A percentile compares a stretch with the other conserved stretches of the same genome.
Evolutionary conservation across 1,140 invertebrate species (phyloP).

Genomic region (Leptinotarsa lineolata): DNA sequence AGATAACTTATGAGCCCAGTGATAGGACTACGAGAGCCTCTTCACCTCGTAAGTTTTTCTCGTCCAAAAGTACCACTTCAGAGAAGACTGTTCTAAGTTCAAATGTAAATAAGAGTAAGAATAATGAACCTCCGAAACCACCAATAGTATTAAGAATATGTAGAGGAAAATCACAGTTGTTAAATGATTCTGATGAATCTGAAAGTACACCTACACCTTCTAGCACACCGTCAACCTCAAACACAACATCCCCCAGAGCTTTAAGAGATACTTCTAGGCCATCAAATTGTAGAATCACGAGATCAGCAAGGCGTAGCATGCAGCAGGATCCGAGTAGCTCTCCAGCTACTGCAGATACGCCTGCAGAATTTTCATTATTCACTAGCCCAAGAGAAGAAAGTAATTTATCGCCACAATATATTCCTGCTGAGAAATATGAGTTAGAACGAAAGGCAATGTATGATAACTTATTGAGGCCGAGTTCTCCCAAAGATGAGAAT

Average conservation of each 20-base stretch:
- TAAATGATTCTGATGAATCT: conserved; percentile 56
- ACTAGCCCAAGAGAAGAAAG: conserved; percentile 47
- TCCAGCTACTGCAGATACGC: conserved; percentile 51
- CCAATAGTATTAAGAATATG: conserved; percentile 71
- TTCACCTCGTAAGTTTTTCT: conserved; percentile 50
- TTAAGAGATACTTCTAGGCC: conserved; percentile 38
- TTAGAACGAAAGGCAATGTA: conserved; percentile 53
- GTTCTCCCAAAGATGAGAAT: conserved; percentile 41
- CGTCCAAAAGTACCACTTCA: conserved; percentile 43
- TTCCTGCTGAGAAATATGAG: conserved; percentile 56
- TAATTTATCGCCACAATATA: conserved; percentile 54
- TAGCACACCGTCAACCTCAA: conserved; percentile 48
- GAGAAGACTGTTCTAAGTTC: conserved; percentile 53
- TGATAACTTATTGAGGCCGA: conserved; percentile 51
- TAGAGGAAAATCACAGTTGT: conserved; percentile 64
- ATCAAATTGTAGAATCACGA: conserved; percentile 30
- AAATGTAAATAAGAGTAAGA: conserved; percentile 51
- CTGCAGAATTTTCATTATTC: conserved; percentile 49
- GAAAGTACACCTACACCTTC: conserved; percentile 52
- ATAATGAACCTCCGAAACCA: conserved; percentile 61
- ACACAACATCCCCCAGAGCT: conserved; percentile 47
- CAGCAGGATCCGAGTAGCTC: conserved; percentile 53
- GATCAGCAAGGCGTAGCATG: conserved; percentile 52
- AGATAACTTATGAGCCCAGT: conserved; percentile 42
- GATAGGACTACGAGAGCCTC: conserved; percentile 37